phyloP scores from a whole-genome alignment of 2,888 invertebrate genomes.

The Andrena marginata region DNA sequence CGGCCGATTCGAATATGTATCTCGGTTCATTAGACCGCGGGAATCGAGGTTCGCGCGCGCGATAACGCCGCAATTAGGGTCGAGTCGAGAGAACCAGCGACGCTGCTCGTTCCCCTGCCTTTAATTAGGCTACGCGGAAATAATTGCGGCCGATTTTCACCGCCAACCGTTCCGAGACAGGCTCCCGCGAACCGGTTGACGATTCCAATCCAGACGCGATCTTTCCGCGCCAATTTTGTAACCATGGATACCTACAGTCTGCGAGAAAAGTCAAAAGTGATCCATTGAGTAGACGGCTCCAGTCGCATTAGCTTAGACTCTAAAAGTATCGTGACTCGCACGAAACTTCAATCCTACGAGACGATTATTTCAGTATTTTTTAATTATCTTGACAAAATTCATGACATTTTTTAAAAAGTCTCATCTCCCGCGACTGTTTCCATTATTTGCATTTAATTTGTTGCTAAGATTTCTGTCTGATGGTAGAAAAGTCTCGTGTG shows the following conservation, averaged over 20 bases:
- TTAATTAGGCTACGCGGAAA: slow-evolving; percentile 36
- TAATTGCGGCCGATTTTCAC: slow-evolving; percentile 20
- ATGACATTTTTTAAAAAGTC: too few species aligned
- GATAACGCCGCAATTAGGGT: slow-evolving; percentile 42
- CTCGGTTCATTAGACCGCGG: slow-evolving; percentile 59
- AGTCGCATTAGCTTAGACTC: too few species aligned
- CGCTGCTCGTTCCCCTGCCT: slow-evolving; percentile 14
- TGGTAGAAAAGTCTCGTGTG: too few species aligned
- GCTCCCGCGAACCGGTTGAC: neutral
- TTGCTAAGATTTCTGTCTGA: too few species aligned
- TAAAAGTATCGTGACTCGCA: too few species aligned
- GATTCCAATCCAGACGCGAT: neutral
- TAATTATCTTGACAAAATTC: too few species aligned
- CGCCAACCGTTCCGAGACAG: neutral
- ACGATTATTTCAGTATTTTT: too few species aligned
- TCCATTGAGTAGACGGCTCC: too few species aligned
- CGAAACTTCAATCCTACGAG: too few species aligned
- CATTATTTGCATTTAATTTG: too few species aligned
- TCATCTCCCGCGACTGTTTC: too few species aligned
- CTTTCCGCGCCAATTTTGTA: neutral
- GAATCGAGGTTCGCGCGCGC: slow-evolving; percentile 35
- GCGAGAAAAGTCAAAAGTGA: too few species aligned
- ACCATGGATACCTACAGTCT: neutral
- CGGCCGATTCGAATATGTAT: slow-evolving; percentile 41
- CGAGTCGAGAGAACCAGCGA: slow-evolving; percentile 20